Evolutionary conservation across 2,888 invertebrate species (phyloP).

Genomic region (Cryptus viduatorius): DNA sequence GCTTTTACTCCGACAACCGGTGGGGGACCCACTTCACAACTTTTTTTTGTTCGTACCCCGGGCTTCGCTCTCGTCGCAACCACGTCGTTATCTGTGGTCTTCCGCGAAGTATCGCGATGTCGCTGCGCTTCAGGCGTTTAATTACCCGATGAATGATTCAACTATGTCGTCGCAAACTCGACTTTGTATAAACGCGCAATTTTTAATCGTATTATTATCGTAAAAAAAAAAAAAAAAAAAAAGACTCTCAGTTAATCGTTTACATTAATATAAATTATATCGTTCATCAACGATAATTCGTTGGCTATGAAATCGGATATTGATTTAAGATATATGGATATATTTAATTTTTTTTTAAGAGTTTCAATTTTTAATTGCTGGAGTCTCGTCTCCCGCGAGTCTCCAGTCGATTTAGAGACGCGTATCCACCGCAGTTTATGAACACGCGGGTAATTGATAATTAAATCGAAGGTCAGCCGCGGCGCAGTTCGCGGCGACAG

Average conservation of each 20-base stretch:
- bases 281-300: neutral
- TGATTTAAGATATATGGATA: too few species aligned
- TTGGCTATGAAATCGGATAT: neutral
- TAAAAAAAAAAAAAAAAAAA: neutral
- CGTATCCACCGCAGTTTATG: constrained; percentile 51
- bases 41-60: constrained; percentile 35
- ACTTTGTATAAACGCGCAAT: neutral
- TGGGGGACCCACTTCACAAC: constrained; percentile 50
- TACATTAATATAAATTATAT: neutral
- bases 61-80: constrained; percentile 25
- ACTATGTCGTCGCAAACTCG: constrained; percentile 16
- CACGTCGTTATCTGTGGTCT: constrained; percentile 59
- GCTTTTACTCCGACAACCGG: neutral
- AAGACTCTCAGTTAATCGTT: neutral
- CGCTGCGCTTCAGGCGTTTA: constrained; percentile 55
- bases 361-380: neutral
- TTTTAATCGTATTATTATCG: constrained; percentile 18
- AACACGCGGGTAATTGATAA: constrained; percentile 61
- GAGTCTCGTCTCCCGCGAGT: neutral
- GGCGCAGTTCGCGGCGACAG: constrained; percentile 8
- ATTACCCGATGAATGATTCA: constrained; percentile 62
- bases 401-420: constrained; percentile 23
- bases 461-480: constrained; percentile 38
- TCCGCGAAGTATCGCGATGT: neutral
- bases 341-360: too few species aligned